phyloP scores from a whole-genome alignment of 2,888 invertebrate species.

The Linyphia triangularis region DNA sequence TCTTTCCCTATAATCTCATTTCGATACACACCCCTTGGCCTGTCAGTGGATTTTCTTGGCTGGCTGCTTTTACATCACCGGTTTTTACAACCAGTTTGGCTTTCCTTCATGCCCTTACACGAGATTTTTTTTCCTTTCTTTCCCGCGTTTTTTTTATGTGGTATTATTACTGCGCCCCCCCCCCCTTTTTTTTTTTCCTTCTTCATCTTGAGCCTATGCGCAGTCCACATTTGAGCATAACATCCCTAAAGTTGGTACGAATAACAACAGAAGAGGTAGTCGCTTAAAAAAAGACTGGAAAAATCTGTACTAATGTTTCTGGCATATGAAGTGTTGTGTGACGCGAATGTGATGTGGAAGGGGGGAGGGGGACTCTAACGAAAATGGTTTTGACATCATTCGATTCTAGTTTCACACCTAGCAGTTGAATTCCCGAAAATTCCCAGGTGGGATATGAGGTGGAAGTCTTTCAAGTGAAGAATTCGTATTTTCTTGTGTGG shows the following conservation, averaged over 20 bases:
- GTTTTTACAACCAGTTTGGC: slow-evolving; percentile 60
- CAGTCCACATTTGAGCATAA: slow-evolving; percentile 51
- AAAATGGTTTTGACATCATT: slow-evolving; percentile 68
- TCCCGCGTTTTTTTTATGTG: background rate
- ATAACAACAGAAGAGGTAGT: slow-evolving; percentile 67
- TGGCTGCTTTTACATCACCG: slow-evolving; percentile 39
- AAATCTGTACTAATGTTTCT: slow-evolving; percentile 46
- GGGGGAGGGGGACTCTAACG: background rate
- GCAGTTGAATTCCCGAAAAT: slow-evolving; percentile 20
- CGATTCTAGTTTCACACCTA: slow-evolving; percentile 40
- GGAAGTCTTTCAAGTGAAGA: slow-evolving; percentile 14
- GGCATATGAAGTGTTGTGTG: slow-evolving; percentile 23
- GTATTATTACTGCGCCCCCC: background rate
- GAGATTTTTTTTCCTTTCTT: slow-evolving; percentile 17
- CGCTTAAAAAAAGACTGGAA: slow-evolving; percentile 67
- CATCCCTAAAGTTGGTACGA: slow-evolving; percentile 33
- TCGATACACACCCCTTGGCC: slow-evolving; percentile 69
- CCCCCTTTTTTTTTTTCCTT: slow-evolving; percentile 1
- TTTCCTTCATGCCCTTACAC: slow-evolving; percentile 16
- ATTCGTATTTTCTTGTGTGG: background rate
- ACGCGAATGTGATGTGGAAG: background rate
- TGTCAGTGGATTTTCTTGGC: slow-evolving; percentile 50
- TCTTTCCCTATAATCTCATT: slow-evolving; percentile 68
- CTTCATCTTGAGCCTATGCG: slow-evolving; percentile 39
- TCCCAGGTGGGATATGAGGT: slow-evolving; percentile 5